Base-by-base conservation (phyloP, 1,140 invertebrate genomes). In the Bombus superbus region DNA sequence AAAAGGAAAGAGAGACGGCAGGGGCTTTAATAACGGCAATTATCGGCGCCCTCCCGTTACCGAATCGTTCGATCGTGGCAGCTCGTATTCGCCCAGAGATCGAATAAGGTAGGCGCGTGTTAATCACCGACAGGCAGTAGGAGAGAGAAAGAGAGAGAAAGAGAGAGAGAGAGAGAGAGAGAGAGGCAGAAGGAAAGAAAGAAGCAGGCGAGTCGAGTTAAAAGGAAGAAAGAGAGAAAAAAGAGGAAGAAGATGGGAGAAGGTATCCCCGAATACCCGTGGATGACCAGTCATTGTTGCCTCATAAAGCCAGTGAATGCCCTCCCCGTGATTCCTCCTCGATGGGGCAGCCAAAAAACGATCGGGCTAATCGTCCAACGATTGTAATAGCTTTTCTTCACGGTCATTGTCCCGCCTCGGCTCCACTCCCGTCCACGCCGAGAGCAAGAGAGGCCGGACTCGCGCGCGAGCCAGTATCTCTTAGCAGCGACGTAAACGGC, bases 321-420 rank as follows among this genome's bases (percentile, higher is more conserved):
- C 85, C 91, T 90, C 86, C 83, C 84, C 90, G 74, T 87, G 82
- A 90, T 86, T 89, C 86, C 78, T 81, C 72, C 79, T 84, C 81
- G 81, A 73, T n/a, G 79, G 83, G 79, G 53, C 85, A 79, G 53
- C 80, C 85, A 89, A 89, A 90, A 90, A 92, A 91, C 88, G 90
- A 92, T 92, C 90, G 79, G 89, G 88, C 92, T 93, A 92, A 93
- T 92, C 90, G 87, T 91, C 90, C 92, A 85, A 91, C 92, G 90
- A 92, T 92, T 92, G 91, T 92, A 92, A 92, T 92, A 89, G 92
- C 86, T 92, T 92, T 92, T 87, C 88, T 92, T 87, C 85, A 47
- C 85, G 92, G 88, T 91, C 89, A 90, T 92, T 91, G 91, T 92
- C 81, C 87, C 88, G 68, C 83, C 78, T 79, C 74, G 62, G 28